Evolutionary conservation across 2,113 vertebrate genomes (phyloP).

Genomic region (Crotalus tigris): DNA sequence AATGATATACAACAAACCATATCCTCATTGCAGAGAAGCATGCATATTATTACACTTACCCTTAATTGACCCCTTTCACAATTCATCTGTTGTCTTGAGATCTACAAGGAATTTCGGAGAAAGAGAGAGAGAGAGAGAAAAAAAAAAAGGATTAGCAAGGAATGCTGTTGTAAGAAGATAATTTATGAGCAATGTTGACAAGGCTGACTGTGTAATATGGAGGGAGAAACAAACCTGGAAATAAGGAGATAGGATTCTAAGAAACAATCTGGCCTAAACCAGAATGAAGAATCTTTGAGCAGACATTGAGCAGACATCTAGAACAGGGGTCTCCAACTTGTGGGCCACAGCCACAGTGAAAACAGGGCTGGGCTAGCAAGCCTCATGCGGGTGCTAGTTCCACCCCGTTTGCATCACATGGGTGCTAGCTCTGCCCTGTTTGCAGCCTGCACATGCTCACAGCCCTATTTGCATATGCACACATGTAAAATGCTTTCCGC

Average conservation of each 20-base stretch:
- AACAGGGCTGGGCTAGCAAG: too few species aligned
- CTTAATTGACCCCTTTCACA: constrained; percentile 82
- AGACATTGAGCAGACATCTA: not conserved
- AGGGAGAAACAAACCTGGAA: not conserved
- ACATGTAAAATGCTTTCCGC: too few species aligned
- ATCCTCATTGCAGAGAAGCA: constrained; percentile 35
- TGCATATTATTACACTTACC: constrained; percentile 71
- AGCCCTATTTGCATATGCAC: too few species aligned
- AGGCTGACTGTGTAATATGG: not conserved
- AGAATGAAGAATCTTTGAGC: not conserved
- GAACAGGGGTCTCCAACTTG: too few species aligned
- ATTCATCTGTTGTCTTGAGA: constrained; percentile 85
- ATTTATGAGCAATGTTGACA: not conserved
- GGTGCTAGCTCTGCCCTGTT: too few species aligned
- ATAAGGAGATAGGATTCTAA: not conserved
- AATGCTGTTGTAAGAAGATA: not conserved
- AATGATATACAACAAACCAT: constrained; percentile 37
- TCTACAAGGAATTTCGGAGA: constrained; percentile 57
- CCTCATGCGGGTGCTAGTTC: too few species aligned
- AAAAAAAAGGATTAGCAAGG: not conserved
- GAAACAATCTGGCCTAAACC: not conserved
- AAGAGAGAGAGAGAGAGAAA: accelerated
- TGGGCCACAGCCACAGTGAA: too few species aligned
- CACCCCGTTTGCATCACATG: too few species aligned
- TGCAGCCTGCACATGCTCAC: too few species aligned